Percentiles rank a stretch among this genome's conserved stretches.
Evolutionary conservation across 2,888 invertebrate genomes (phyloP).

Genomic region (Tyria jacobaeae): DNA sequence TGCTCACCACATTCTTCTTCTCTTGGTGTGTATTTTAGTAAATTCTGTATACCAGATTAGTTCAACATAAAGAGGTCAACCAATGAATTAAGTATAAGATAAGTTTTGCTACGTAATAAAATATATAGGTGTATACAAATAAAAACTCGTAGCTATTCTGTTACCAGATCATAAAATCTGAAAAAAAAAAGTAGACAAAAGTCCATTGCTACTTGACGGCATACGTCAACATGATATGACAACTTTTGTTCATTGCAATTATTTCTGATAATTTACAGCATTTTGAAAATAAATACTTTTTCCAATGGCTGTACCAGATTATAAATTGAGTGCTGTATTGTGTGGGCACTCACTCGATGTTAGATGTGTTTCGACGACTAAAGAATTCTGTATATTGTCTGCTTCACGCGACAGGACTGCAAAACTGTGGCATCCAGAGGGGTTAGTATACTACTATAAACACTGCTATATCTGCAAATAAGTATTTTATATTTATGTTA

Average conservation of each 20-base stretch:
- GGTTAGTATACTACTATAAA: constrained; percentile 77
- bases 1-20: too few relatives aligned
- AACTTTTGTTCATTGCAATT: constrained; percentile 67
- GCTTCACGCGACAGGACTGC: constrained; percentile 96
- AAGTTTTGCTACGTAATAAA: too few relatives aligned
- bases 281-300: constrained; percentile 50
- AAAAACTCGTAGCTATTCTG: not conserved
- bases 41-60: too few relatives aligned
- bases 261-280: constrained; percentile 31
- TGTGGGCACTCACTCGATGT: constrained; percentile 95
- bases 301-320: constrained; percentile 85
- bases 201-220: constrained; percentile 28
- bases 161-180: not conserved
- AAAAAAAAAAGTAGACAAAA: not conserved
- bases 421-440: constrained; percentile 93
- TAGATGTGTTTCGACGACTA: constrained; percentile 89
- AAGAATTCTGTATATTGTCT: constrained; percentile 92
- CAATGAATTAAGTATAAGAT: too few relatives aligned
- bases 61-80: too few relatives aligned
- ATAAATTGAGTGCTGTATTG: constrained; percentile 92
- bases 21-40: too few relatives aligned
- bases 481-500: constrained; percentile 16
- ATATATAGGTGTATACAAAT: too few relatives aligned
- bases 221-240: constrained; percentile 69
- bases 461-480: constrained; percentile 16